A percentile compares a stretch with the other conserved stretches of the same genome.
Conservation (phyloP, 2,797 vertebrate species). For the Enteromius unitaeniatus region DNA sequence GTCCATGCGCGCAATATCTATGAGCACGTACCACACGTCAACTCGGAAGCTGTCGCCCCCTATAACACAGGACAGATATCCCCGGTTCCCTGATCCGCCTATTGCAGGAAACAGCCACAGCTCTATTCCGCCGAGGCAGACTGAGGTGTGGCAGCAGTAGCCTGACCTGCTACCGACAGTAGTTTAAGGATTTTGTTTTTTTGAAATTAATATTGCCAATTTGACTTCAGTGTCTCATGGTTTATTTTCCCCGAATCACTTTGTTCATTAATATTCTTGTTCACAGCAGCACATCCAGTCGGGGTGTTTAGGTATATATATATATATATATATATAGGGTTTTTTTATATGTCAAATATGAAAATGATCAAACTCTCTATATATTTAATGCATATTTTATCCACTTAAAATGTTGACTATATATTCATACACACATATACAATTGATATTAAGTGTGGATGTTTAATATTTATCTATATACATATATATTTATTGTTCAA, state of each 20-base stretch:
- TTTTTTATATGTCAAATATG: not conserved
- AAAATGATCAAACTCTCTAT: not conserved
- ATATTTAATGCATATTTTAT: not conserved
- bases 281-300: not conserved
- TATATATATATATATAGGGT: not conserved
- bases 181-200: not conserved
- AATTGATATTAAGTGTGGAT: not conserved
- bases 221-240: not conserved
- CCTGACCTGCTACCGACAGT: not conserved
- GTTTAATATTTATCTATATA: not conserved
- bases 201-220: not conserved
- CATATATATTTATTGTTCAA: not conserved
- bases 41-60: constrained; percentile 50
- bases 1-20: constrained; percentile 48
- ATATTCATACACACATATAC: not conserved
- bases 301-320: not conserved
- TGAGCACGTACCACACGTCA: constrained; percentile 64
- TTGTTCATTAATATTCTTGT: not conserved
- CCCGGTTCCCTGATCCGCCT: constrained; percentile 25
- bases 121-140: not conserved
- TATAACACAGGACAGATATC: constrained; percentile 15
- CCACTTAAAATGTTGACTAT: not conserved
- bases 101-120: constrained; percentile 1
- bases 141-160: constrained; percentile 29
- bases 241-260: not conserved